These are phyloP conservation scores for Mimumesa dahlbomi DNA, from an alignment of 2,888 invertebrate species.

Conservation along the genomic window DNA sequence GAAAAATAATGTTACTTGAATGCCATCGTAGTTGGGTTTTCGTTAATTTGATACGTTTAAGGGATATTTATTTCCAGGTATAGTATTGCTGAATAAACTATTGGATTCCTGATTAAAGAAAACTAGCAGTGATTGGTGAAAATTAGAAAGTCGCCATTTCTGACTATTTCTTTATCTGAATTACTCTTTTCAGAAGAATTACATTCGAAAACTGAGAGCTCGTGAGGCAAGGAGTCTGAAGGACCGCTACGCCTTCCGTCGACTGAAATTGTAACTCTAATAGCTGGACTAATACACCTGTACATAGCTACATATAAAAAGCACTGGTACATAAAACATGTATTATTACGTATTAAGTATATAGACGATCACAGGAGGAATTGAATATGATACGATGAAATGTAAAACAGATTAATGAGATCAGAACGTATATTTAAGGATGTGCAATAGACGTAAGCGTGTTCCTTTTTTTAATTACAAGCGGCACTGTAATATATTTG, in stretches of 20 bases:
- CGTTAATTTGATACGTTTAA: neutral
- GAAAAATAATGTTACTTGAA: no score
- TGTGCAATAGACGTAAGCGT: conserved; percentile 67
- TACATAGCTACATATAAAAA: conserved; percentile 66
- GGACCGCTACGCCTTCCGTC: conserved; percentile 62
- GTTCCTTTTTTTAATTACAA: conserved; percentile 46
- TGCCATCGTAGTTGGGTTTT: no score
- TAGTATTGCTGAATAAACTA: no score
- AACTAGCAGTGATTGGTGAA: neutral
- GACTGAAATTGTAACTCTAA: conserved; percentile 66
- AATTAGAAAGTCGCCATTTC: neutral
- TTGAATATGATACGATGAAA: conserved; percentile 54
- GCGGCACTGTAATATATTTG: conserved; percentile 54
- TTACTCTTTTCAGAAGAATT: conserved; percentile 62
- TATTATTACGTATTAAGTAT: conserved; percentile 72
- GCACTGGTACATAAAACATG: conserved; percentile 71
- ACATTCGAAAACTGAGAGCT: conserved; percentile 58
- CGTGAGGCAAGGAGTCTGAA: conserved; percentile 65
- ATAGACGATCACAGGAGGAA: conserved; percentile 60
- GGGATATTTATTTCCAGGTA: no score
- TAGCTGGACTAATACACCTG: conserved; percentile 63
- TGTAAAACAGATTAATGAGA: conserved; percentile 32
- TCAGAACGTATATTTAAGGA: conserved; percentile 52
- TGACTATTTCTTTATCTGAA: neutral
- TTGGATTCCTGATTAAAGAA: no score